These are phyloP conservation scores for Ptyas mucosa DNA, from an alignment of 2,113 vertebrate genomes.

Conservation along the genomic window DNA sequence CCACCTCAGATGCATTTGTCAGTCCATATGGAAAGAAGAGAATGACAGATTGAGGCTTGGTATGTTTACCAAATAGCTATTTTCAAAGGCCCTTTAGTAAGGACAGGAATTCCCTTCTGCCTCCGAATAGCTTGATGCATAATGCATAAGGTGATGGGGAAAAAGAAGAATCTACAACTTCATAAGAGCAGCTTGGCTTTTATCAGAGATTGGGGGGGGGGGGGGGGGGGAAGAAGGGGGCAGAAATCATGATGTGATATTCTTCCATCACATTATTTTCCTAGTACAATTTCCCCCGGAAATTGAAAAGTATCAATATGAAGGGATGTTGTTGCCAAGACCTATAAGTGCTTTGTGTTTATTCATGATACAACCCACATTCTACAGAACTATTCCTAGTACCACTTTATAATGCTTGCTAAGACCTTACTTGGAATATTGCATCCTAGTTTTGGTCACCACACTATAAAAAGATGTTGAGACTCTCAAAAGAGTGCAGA, in stretches of 20 bases:
- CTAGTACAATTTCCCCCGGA: slow-evolving; percentile 65
- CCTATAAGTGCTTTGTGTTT: slow-evolving; percentile 64
- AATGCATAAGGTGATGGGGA: slow-evolving; percentile 72
- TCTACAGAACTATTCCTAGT: slow-evolving; percentile 34
- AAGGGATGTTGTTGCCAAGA: slow-evolving; percentile 59
- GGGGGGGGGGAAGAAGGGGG: slow-evolving; percentile 58
- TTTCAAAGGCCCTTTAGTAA: slow-evolving; percentile 72
- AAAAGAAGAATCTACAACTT: slow-evolving; percentile 74
- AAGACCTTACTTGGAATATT: neutral
- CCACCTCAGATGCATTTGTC: slow-evolving; percentile 22
- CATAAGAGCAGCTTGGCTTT: slow-evolving; percentile 76
- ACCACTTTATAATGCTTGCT: neutral
- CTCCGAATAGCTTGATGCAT: slow-evolving; percentile 70
- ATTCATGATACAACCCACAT: slow-evolving; percentile 51
- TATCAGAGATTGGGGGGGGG: slow-evolving; percentile 74
- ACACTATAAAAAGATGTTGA: neutral
- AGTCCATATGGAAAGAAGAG: slow-evolving; percentile 57
- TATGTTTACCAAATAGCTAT: slow-evolving; percentile 70
- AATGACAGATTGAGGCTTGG: slow-evolving; percentile 43
- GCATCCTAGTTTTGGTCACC: neutral
- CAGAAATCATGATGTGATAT: slow-evolving; percentile 78
- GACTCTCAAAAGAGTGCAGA: neutral
- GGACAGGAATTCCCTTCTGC: slow-evolving; percentile 74
- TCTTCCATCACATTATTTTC: slow-evolving; percentile 80
- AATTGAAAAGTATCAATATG: slow-evolving; percentile 48